phyloP scores from a whole-genome alignment of 2,113 vertebrate genomes.

The Oncorhynchus gorbuscha region DNA sequence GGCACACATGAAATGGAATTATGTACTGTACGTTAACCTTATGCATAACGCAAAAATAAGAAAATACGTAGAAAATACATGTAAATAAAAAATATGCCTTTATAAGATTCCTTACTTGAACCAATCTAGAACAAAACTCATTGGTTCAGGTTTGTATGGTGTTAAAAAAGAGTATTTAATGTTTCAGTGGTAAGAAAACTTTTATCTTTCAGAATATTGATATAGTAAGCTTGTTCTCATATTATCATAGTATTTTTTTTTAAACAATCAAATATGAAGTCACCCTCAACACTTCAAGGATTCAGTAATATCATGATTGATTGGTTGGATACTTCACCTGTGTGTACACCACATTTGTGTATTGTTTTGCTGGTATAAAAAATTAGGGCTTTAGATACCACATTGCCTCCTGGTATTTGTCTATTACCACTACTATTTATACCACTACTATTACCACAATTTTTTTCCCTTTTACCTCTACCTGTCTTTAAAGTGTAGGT shows the following conservation, averaged over 20 bases:
- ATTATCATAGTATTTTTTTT: not conserved
- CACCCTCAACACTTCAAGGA: not conserved
- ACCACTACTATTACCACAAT: too few relatives aligned
- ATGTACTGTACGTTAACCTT: slow-evolving; percentile 55
- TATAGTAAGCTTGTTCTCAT: not conserved
- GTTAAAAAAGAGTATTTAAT: not conserved
- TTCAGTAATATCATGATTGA: not conserved
- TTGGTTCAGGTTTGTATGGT: not conserved
- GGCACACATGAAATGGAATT: slow-evolving; percentile 59
- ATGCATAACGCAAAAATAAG: slow-evolving; percentile 55
- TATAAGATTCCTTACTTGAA: not conserved
- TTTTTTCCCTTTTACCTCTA: not conserved
- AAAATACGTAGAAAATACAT: slow-evolving; percentile 55
- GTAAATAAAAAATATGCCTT: slow-evolving; percentile 3
- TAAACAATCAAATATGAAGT: not conserved
- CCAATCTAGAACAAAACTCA: not conserved
- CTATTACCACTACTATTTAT: not conserved
- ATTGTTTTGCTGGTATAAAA: slow-evolving; percentile 15
- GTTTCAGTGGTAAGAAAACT: not conserved
- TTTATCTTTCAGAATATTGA: not conserved
- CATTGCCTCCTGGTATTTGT: slow-evolving; percentile 12
- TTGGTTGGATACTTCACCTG: not conserved
- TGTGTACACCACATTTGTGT: not conserved
- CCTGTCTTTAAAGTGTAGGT: slow-evolving; percentile 17
- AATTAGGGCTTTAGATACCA: slow-evolving; percentile 23